Percentiles rank a stretch among this genome's conserved stretches.
Conservation (phyloP, 1,140 invertebrate genomes). For the Leptinotarsa texana region DNA sequence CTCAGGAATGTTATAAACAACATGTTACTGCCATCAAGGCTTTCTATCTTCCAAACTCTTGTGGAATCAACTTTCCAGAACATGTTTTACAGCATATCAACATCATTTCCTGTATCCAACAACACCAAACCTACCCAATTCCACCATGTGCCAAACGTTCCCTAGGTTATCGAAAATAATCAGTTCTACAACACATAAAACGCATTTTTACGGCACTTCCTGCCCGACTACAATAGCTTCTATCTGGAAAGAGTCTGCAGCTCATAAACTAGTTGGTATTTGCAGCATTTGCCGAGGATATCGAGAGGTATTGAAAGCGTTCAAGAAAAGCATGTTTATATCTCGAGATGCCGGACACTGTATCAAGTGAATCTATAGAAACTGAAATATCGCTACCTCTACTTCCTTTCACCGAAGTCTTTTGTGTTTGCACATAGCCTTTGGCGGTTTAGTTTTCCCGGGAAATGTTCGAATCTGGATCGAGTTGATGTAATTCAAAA, state of each 20-base stretch:
- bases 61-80: too few relatives aligned
- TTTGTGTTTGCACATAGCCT: conserved; percentile 1
- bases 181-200: background rate
- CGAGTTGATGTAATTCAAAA: too few relatives aligned
- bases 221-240: background rate
- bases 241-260: background rate
- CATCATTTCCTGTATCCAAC: too few relatives aligned
- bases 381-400: background rate
- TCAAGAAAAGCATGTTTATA: conserved; percentile 5
- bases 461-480: background rate
- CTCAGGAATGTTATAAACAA: too few relatives aligned
- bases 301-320: background rate
- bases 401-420: background rate
- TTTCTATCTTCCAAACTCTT: too few relatives aligned
- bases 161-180: background rate
- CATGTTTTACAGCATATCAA: too few relatives aligned
- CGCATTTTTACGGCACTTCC: background rate
- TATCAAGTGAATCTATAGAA: background rate
- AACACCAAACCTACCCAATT: too few relatives aligned
- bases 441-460: background rate
- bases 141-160: background rate
- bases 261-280: conserved; percentile 6
- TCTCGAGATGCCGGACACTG: conserved; percentile 4
- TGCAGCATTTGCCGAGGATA: background rate
- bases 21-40: too few relatives aligned